These are phyloP conservation scores for Bryconaethiops microstoma DNA, from an alignment of 2,797 vertebrate species.

Conservation along the genomic window DNA sequence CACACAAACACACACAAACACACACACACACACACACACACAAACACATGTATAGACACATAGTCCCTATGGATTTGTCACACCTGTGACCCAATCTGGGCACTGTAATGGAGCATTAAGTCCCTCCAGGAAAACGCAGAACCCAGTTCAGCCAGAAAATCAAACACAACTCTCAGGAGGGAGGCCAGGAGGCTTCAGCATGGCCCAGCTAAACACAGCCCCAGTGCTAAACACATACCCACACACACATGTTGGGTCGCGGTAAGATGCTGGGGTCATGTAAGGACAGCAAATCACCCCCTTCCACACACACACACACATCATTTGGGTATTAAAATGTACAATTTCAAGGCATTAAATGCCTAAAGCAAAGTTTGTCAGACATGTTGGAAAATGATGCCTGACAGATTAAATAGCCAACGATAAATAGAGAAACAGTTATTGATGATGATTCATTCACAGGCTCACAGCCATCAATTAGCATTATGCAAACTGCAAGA, in stretches of 20 bases:
- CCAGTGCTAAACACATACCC: not conserved
- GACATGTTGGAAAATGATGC: not conserved
- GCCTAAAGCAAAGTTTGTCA: not conserved
- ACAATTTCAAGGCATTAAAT: not conserved
- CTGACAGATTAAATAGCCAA: not conserved
- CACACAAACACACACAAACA: not conserved
- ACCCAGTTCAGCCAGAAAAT: constrained; percentile 21
- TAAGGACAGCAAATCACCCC: not conserved
- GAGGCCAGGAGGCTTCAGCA: not conserved
- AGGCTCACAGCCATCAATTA: no score
- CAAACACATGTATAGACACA: no score
- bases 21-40: constrained; percentile 12
- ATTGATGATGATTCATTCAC: no score
- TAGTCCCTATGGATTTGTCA: constrained; percentile 13
- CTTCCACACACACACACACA: not conserved
- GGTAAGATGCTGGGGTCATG: not conserved
- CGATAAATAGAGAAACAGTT: no score
- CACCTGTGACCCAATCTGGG: constrained; percentile 34
- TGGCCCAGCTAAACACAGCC: not conserved
- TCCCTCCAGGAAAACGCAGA: constrained; percentile 3
- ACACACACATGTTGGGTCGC: not conserved
- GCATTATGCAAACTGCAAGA: no score
- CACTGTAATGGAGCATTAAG: not conserved
- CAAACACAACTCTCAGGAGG: not conserved
- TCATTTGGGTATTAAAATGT: not conserved